Evolutionary conservation across 2,888 invertebrate genomes (phyloP), one percentile per base, ranked within the genome.

Genomic region (Andrena bucephala): DNA sequence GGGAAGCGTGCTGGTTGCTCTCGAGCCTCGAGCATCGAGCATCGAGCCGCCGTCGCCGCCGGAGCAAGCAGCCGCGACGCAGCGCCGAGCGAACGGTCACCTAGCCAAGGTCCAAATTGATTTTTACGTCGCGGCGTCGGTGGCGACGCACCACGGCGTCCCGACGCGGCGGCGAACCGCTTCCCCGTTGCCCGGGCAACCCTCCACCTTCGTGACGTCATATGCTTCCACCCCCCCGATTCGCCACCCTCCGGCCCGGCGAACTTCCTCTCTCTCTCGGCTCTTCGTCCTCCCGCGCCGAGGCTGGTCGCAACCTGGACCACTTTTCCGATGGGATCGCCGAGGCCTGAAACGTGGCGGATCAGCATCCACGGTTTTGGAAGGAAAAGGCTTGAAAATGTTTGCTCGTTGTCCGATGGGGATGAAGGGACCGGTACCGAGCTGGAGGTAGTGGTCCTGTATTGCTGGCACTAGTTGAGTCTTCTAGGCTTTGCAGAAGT

Each of bases 101-200:
- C 91, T 92, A 90, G 91, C 90, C 92, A 90, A 92, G 91, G 92
- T 92, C 91, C 92, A 94, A 94, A 94, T 94, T 94, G 94, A 94
- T 94, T 94, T 94, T 94, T 94, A 93, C 93, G 91, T 87, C 86
- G 90, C 89, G 85, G 83, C 92, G 90, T 84, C 89, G 89, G 92
- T 92, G 92, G 92, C 92, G 93, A 92, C 93, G 91, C 92, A 78
- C 89, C 83, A 89, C 92, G 89, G 91, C 91, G 91, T 91, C 90
- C 90, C 90, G 87, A 89, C 82, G 88, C 91, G 87, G 85, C 91
- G 87, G 87, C 86, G 88, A 91, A 89, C 92, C 86, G 84, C 88
- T 85, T 87, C 83, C 85, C 80, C 91, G 92, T 92, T 92, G 90
- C 93, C 93, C 90, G 91, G 92, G 92, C 92, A 92, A 93, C 93